A percentile compares a stretch with the other conserved stretches of the same genome.
Evolutionary conservation across 2,888 invertebrate genomes (phyloP).

Genomic region (Catocala nupta): DNA sequence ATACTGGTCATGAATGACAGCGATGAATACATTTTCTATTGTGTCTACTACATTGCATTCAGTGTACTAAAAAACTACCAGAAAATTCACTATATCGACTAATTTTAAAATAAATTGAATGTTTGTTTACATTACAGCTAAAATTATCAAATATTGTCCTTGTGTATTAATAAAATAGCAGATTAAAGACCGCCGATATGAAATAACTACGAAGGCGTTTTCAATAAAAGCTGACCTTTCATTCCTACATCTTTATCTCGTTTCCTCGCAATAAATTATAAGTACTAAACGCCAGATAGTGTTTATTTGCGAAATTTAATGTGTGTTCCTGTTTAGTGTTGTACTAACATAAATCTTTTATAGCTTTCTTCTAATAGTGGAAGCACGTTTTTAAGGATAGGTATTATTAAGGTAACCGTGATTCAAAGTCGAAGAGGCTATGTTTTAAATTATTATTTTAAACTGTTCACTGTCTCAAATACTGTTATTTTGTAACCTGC

Average conservation of each 20-base stretch:
- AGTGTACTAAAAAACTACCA: not conserved
- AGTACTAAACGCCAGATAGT: conserved; percentile 14
- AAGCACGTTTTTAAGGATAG: no score
- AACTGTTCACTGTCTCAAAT: no score
- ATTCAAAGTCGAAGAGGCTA: no score
- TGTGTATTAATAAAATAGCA: conserved; percentile 18
- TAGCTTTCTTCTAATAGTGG: not conserved
- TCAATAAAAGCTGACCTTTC: conserved; percentile 33
- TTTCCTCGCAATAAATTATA: conserved; percentile 22
- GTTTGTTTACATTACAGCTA: not conserved
- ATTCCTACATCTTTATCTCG: conserved; percentile 19
- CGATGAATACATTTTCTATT: no score
- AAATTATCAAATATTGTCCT: conserved; percentile 14
- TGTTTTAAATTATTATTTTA: no score
- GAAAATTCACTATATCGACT: not conserved
- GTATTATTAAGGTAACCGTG: no score
- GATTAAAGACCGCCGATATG: conserved; percentile 21
- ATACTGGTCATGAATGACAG: no score
- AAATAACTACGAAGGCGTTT: conserved; percentile 19
- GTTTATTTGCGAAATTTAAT: conserved; percentile 10
- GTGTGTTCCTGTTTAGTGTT: conserved; percentile 6
- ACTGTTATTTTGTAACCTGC: no score
- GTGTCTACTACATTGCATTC: no score
- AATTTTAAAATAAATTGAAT: no score
- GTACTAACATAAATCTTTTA: not conserved